These are phyloP conservation scores for Cheumatopsyche charites DNA, from an alignment of 1,140 invertebrate species.

Conservation along the genomic window DNA sequence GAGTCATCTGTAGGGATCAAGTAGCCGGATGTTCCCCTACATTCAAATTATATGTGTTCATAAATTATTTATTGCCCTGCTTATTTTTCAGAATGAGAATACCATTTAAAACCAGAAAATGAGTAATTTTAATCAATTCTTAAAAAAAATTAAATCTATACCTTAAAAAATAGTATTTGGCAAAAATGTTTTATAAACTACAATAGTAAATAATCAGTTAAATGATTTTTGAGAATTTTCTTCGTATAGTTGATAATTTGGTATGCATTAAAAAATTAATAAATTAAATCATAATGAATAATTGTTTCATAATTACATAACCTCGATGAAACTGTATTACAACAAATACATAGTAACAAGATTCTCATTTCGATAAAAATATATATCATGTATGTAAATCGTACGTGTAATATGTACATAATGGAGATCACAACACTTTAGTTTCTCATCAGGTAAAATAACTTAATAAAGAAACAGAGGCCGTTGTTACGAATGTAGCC, in stretches of 20 bases:
- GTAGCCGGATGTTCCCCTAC: too few species aligned
- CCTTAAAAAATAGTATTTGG: slow-evolving; percentile 17
- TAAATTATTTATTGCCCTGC: too few species aligned
- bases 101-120: too few species aligned
- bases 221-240: background rate
- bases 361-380: slow-evolving; percentile 1
- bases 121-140: background rate
- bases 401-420: background rate
- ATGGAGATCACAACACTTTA: slow-evolving; percentile 22
- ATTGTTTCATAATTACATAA: slow-evolving; percentile 4
- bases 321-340: too few species aligned
- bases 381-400: background rate
- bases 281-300: background rate
- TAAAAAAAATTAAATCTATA: slow-evolving; percentile 1
- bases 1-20: too few species aligned
- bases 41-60: too few species aligned
- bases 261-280: too few species aligned
- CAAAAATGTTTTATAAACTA: background rate
- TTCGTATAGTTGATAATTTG: background rate
- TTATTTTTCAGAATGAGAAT: too few species aligned
- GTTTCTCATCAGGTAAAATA: background rate
- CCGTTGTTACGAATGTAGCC: too few species aligned
- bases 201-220: background rate
- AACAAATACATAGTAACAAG: slow-evolving; percentile 10
- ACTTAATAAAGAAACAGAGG: too few species aligned